Conservation (phyloP, 2,888 invertebrate genomes). For the Coenonympha glycerion region DNA sequence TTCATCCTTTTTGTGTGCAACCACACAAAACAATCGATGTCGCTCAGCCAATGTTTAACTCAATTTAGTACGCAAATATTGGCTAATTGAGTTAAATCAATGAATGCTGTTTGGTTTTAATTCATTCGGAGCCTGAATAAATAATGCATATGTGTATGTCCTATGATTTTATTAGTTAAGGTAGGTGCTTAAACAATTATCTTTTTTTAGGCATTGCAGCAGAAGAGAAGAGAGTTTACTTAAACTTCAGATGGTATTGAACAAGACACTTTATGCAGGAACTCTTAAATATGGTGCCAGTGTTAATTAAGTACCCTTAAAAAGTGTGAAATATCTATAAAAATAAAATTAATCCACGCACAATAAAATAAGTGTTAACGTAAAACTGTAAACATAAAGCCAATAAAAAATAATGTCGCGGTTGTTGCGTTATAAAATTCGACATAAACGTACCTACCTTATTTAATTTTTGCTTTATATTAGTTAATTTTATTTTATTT, state of each 20-base stretch:
- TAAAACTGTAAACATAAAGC: too few relatives aligned
- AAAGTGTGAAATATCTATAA: conserved; percentile 24
- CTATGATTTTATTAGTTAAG: too few relatives aligned
- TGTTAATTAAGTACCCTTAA: conserved; percentile 21
- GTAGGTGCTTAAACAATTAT: too few relatives aligned
- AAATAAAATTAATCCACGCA: conserved; percentile 19
- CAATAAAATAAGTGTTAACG: conserved; percentile 15
- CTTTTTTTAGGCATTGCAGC: too few relatives aligned
- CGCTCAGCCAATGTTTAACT: conserved; percentile 12
- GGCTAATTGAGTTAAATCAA: conserved; percentile 14
- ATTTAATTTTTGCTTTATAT: too few relatives aligned
- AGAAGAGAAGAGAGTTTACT: too few relatives aligned
- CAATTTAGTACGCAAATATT: conserved; percentile 25
- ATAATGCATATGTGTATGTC: not conserved
- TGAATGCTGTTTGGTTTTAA: conserved; percentile 16
- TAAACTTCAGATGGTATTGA: not conserved
- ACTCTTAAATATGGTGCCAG: conserved; percentile 14
- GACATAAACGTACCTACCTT: too few relatives aligned
- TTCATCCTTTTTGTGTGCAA: conserved; percentile 1
- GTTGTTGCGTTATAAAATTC: conserved; percentile 15
- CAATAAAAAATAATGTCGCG: conserved; percentile 16
- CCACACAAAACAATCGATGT: not conserved
- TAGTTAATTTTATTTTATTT: too few relatives aligned
- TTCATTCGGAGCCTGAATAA: conserved; percentile 3
- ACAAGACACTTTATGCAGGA: conserved; percentile 2